Percentiles rank a stretch among this genome's conserved stretches.
phyloP scores from a whole-genome alignment of 2,888 invertebrate species.

The Rhagonycha lutea region DNA sequence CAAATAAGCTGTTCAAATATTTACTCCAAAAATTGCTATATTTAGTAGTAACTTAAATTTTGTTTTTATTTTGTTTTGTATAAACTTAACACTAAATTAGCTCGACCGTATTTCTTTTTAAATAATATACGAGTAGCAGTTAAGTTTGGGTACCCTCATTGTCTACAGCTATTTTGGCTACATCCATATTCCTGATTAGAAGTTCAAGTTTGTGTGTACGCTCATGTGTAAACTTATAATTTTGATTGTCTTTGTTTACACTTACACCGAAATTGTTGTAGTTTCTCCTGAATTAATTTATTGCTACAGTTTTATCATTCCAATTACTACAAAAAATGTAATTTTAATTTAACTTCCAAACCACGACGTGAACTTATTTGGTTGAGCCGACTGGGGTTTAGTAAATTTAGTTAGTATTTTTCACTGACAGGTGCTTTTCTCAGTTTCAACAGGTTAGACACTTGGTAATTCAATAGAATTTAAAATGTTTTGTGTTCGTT shows the following conservation, averaged over 20 bases:
- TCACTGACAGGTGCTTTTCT: constrained; percentile 21
- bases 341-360: not conserved
- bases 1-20: not conserved
- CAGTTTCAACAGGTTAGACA: constrained; percentile 24
- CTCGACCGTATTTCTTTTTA: not conserved
- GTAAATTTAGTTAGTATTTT: constrained; percentile 23
- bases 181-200: not conserved
- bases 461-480: not conserved
- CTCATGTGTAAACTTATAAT: too few species aligned
- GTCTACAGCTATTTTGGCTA: not conserved
- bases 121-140: not conserved
- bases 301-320: not conserved
- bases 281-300: not conserved
- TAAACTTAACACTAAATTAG: not conserved
- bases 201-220: not conserved
- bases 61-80: not conserved
- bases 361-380: not conserved
- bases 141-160: not conserved
- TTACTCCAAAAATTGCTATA: not conserved
- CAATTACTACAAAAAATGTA: not conserved
- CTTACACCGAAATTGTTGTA: not conserved
- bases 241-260: too few species aligned
- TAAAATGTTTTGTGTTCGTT: not conserved
- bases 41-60: not conserved
- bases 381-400: constrained; percentile 2